phyloP scores from a whole-genome alignment of 2,797 vertebrate genomes.

The Gymnoscopelus braueri region DNA sequence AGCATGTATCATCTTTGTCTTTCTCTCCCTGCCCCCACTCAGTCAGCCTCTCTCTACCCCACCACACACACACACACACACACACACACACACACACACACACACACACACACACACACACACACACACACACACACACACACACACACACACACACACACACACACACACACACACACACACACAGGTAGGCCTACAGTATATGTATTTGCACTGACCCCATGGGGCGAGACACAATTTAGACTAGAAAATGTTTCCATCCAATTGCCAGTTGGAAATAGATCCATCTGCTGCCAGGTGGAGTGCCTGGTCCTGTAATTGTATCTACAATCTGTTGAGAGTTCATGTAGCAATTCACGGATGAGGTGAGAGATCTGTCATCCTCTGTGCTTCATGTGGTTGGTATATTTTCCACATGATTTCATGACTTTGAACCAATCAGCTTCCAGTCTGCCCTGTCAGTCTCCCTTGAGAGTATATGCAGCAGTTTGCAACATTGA shows the following conservation, averaged over 20 bases:
- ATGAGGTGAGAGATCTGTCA: constrained; percentile 13
- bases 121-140: constrained; percentile 35
- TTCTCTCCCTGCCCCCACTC: neutral
- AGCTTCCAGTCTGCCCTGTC: constrained; percentile 29
- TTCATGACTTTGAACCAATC: constrained; percentile 60
- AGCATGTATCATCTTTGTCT: constrained; percentile 29
- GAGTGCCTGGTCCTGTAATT: constrained; percentile 24
- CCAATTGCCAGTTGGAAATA: constrained; percentile 35
- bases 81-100: constrained; percentile 34
- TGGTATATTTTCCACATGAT: constrained; percentile 16
- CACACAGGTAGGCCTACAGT: too few species aligned
- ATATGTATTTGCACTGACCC: constrained; percentile 21
- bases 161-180: constrained; percentile 23
- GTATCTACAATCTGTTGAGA: constrained; percentile 37
- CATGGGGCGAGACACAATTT: constrained; percentile 46
- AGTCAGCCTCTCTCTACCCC: neutral
- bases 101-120: constrained; percentile 31
- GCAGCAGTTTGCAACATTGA: constrained; percentile 49
- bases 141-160: constrained; percentile 29
- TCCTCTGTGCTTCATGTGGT: constrained; percentile 18
- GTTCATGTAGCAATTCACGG: constrained; percentile 25
- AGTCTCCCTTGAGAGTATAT: constrained; percentile 50
- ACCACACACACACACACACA: constrained; percentile 30
- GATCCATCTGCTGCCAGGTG: constrained; percentile 24
- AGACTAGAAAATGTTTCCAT: constrained; percentile 47